These are phyloP conservation scores for Peromyscus melanophrys DNA, from an alignment of 2,797 vertebrate genomes.

Conservation along the genomic window DNA sequence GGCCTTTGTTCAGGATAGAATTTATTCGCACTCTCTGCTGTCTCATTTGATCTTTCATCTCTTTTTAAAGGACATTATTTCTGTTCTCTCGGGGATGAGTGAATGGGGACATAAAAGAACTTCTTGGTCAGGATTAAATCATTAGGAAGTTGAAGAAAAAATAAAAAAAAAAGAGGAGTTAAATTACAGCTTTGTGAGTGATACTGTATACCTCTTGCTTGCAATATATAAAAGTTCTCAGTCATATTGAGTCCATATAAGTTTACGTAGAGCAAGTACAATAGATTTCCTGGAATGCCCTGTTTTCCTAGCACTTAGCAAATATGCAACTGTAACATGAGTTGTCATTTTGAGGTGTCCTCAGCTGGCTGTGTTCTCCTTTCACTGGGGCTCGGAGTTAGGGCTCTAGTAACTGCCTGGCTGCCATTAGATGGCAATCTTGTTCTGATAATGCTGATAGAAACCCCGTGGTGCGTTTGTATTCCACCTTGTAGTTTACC, in stretches of 20 bases:
- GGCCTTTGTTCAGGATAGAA: neutral
- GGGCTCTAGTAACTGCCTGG: neutral
- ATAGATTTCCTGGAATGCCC: neutral
- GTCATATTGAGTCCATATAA: neutral
- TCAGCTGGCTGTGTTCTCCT: neutral
- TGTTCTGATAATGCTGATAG: slow-evolving; percentile 42
- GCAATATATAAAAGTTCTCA: neutral
- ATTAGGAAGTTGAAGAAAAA: neutral
- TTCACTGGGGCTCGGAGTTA: neutral
- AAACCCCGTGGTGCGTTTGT: slow-evolving; percentile 23
- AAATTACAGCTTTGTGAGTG: neutral
- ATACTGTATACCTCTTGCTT: neutral
- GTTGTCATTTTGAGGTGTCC: neutral
- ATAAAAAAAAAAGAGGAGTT: neutral
- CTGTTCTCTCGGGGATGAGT: neutral
- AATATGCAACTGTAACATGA: neutral
- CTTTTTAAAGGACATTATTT: neutral
- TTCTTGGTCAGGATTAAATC: neutral
- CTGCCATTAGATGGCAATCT: slow-evolving; percentile 79
- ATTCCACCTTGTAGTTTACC: slow-evolving; percentile 55
- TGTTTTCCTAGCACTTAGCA: neutral
- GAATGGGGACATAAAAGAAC: neutral
- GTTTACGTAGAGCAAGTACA: neutral
- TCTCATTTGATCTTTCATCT: neutral
- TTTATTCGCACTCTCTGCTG: neutral